Evolutionary conservation across 1,140 invertebrate species (phyloP), one percentile per base, ranked within the genome.

Genomic region (Nilaparvata lugens): DNA sequence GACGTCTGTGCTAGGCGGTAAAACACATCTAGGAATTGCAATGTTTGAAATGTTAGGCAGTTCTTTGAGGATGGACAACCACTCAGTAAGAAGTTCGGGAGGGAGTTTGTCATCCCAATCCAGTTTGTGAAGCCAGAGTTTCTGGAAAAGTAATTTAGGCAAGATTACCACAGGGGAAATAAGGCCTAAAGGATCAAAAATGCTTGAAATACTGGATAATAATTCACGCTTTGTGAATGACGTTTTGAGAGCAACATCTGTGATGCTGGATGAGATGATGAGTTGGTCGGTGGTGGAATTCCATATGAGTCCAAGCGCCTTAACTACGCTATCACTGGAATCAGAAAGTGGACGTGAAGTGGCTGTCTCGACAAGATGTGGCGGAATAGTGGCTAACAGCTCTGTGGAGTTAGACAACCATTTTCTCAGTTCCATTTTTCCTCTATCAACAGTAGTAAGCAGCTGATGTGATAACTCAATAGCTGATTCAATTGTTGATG

Each of bases 111-210:
- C 23, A 56, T 56, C 25, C 54, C 54, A 56, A 31, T 38, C 28
- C 9, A 56, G 4, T 19, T 38, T 38, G 2, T 3, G 16, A 4
- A 21, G 57, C 70, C 73, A 73, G 1, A 75, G 24, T 11, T 63
- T 55, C 68, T 77, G 73, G 24, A 76, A 70, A 3, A 76, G 24
- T 3, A 73, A 64, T 65, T 78, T 76, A 3, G 68, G 63, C 16
- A 28, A 59, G 6, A 76, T 64, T 19, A 67, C 69, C 2, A 73
- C 35, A 18, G 73, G 75, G 16, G 68, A 60, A 4, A 75, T 25
- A 51, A 69, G 66, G n/a, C 73, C 74, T 18, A 71, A 52, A 1
- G 68, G 68, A 48, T 74, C 71, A 42, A 65, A 73, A 19, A 72
- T 56, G 61, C 69, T 57, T 7, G 65, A 64, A n/a, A 70, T 67